Evolutionary conservation across 2,113 vertebrate species (phyloP), one percentile per base, ranked within the genome.

Genomic region (Eonycteris spelaea): DNA sequence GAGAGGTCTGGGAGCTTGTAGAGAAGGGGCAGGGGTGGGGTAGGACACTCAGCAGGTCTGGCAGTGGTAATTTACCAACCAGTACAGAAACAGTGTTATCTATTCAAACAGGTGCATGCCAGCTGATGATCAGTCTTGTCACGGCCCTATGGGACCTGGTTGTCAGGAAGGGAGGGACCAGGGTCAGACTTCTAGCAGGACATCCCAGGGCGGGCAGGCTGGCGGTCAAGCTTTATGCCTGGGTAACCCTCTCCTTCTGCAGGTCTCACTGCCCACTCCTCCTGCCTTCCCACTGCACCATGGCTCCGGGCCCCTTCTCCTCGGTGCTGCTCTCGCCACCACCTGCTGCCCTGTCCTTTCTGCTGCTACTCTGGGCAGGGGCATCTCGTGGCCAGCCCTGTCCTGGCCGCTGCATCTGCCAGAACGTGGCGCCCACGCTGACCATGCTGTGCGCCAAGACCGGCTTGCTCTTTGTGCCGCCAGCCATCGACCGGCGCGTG

Each of bases 361-460:
- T 99, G 98, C 97, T 99, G 97, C 98, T 99, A 91, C 98, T 99
- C 83, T 98, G 98, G 89, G 92, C 99, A 75, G 98, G 98, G 83
- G 98, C 98, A 53, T 99, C 98, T 55, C 99, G 98, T n/a, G 86
- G 96, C 38, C 98, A 98, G 74, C 99, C 98, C 93, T 99, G 99
- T 95, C 98, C 99, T 0, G 99, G 99, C 67, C 99, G 99, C 90
- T 99, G 99, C 98, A 99, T 99, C 96, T 99, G 99, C 98, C 99
- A 99, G 97, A 99, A 99, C 93, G 99, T 99, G 94, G 99, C 99
- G 1, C 99, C 99, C 2, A 99, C 99, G 16, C 98, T 99, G 91
- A 99, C 99, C n/a, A 98, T 99, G 96, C 98, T 99, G 65, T 99
- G 99, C 2, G 99, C 99, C 96, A 99, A 99, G 97, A 99, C 99